Evolutionary conservation across 2,888 invertebrate genomes (phyloP).

Genomic region (Drosophila stalkeri): DNA sequence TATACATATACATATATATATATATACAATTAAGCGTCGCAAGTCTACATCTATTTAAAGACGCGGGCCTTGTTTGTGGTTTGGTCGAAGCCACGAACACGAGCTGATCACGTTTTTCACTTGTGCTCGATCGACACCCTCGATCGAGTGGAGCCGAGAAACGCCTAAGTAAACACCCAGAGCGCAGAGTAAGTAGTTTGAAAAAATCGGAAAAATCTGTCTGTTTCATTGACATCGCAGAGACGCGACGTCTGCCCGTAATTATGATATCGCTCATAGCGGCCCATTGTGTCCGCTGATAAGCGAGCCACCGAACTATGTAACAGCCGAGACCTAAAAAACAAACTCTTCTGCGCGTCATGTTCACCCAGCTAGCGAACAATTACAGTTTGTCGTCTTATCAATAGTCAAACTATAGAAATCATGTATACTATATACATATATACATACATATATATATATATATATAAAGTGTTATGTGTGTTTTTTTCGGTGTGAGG

Average conservation of each 20-base stretch:
- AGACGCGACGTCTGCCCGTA: constrained; percentile 54
- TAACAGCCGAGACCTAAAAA: constrained; percentile 24
- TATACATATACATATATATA: neutral
- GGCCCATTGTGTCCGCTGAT: constrained; percentile 49
- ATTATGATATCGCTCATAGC: constrained; percentile 44
- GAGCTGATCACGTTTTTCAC: constrained; percentile 65
- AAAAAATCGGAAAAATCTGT: constrained; percentile 36
- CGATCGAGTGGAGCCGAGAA: constrained; percentile 32
- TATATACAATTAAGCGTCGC: constrained; percentile 14
- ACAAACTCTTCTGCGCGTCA: constrained; percentile 11
- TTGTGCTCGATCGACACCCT: constrained; percentile 44
- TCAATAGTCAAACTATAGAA: constrained; percentile 40
- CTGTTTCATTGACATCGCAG: constrained; percentile 58
- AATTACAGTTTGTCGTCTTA: constrained; percentile 35
- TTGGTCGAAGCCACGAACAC: constrained; percentile 44
- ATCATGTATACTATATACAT: neutral
- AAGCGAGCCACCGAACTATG: constrained; percentile 38
- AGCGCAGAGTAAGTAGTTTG: constrained; percentile 25
- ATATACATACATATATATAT: neutral
- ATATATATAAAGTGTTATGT: neutral
- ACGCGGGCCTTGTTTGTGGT: constrained; percentile 53
- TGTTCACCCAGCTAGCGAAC: constrained; percentile 29
- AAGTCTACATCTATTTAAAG: constrained; percentile 58
- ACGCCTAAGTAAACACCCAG: constrained; percentile 14
- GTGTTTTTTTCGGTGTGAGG: constrained; percentile 15